These are phyloP conservation scores for Xenopus laevis DNA, from an alignment of 2,113 vertebrate genomes.

Conservation along the genomic window DNA sequence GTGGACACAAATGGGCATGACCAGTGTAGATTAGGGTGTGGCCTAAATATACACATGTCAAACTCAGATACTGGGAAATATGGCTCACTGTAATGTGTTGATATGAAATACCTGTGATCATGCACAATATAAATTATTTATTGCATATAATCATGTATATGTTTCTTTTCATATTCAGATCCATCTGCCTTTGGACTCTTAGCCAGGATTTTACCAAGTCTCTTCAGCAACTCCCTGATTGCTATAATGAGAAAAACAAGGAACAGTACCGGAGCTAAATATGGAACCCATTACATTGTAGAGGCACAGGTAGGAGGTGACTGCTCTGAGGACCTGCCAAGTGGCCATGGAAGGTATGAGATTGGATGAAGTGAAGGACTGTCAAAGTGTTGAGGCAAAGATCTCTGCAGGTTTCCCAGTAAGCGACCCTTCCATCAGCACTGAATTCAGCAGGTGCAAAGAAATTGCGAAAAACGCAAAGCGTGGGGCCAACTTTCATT, in stretches of 20 bases:
- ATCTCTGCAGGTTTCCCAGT: constrained; percentile 45
- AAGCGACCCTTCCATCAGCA: not conserved
- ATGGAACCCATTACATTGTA: constrained; percentile 60
- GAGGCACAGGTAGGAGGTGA: constrained; percentile 74
- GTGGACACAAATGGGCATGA: no score
- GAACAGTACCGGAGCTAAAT: constrained; percentile 44
- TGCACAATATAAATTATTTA: no score
- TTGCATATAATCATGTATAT: not conserved
- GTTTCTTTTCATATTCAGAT: constrained; percentile 49
- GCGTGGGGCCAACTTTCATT: constrained; percentile 61
- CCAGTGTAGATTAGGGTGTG: no score
- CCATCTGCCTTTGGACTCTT: constrained; percentile 30
- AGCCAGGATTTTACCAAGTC: constrained; percentile 43
- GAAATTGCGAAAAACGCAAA: constrained; percentile 46
- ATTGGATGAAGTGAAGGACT: constrained; percentile 61
- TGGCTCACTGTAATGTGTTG: no score
- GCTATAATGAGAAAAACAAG: constrained; percentile 24
- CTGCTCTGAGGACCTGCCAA: constrained; percentile 73
- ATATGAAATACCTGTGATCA: no score
- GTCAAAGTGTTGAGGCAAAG: constrained; percentile 66
- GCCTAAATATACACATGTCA: no score
- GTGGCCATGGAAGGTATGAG: constrained; percentile 64
- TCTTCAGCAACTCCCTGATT: constrained; percentile 39
- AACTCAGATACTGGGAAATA: no score
- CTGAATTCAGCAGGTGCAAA: constrained; percentile 58